Conservation (phyloP, 2,888 invertebrate genomes). For the Allophyes oxyacanthae region DNA sequence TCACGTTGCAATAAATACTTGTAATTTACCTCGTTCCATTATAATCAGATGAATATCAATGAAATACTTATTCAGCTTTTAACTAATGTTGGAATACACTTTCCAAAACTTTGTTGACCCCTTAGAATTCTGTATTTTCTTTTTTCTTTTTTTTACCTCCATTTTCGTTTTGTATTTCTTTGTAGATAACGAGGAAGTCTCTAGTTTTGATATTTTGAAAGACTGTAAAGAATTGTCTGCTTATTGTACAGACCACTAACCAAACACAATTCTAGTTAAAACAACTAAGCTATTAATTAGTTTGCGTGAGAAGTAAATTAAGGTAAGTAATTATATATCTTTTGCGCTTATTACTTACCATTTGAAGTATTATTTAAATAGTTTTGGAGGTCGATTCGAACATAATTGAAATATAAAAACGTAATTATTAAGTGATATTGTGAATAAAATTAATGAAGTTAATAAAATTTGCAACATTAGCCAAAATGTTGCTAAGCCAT, state of each 20-base stretch:
- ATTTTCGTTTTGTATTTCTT: no score
- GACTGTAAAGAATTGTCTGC: slow-evolving; percentile 11
- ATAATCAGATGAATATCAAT: not conserved
- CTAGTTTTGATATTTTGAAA: slow-evolving; percentile 2
- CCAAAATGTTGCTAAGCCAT: slow-evolving; percentile 5
- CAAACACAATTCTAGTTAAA: slow-evolving; percentile 31
- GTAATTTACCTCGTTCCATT: not conserved
- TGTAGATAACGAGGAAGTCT: not conserved
- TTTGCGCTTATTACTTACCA: slow-evolving; percentile 19
- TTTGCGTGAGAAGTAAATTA: slow-evolving; percentile 42
- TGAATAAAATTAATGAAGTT: slow-evolving; percentile 2
- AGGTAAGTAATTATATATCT: slow-evolving; percentile 34
- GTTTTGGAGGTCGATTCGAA: slow-evolving; percentile 21
- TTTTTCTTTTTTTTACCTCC: no score
- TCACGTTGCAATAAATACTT: not conserved
- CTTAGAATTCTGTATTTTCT: slow-evolving; percentile 2
- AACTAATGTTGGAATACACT: not conserved
- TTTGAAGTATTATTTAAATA: slow-evolving; percentile 14
- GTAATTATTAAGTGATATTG: slow-evolving; percentile 5
- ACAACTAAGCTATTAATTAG: slow-evolving; percentile 23
- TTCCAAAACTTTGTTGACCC: not conserved
- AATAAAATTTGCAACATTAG: slow-evolving; percentile 3
- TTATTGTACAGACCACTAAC: slow-evolving; percentile 21
- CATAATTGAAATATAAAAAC: slow-evolving; percentile 5
- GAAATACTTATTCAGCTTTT: not conserved